Evolutionary conservation across 2,113 vertebrate species (phyloP).

Genomic region (Limanda limanda): DNA sequence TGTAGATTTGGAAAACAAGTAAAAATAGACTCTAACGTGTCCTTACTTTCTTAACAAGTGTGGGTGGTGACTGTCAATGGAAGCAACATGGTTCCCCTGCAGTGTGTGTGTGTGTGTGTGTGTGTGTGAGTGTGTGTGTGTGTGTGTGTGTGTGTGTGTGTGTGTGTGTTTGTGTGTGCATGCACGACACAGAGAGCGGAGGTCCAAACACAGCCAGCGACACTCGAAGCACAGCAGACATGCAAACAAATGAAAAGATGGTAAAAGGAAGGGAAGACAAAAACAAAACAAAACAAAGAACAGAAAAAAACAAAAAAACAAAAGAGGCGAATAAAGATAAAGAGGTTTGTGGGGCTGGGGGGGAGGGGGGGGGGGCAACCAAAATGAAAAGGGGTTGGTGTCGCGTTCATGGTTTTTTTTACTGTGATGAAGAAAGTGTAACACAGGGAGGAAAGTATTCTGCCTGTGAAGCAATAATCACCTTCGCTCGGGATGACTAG

Average conservation of each 20-base stretch:
- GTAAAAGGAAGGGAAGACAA: constrained; percentile 49
- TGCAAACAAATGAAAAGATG: constrained; percentile 80
- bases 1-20: too few species aligned
- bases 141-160: not conserved
- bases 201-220: constrained; percentile 73
- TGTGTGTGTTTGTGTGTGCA: constrained; percentile 25
- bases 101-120: constrained; percentile 18
- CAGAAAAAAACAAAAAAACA: constrained; percentile 1
- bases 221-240: constrained; percentile 76
- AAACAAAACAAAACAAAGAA: constrained; percentile 5
- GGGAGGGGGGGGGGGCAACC: constrained; percentile 42
- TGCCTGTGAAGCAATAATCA: constrained; percentile 90
- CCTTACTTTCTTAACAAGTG: too few species aligned
- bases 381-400: constrained; percentile 51
- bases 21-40: too few species aligned
- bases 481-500: constrained; percentile 97
- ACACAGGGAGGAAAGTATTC: constrained; percentile 78
- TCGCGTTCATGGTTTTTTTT: constrained; percentile 57
- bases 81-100: too few species aligned
- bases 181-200: constrained; percentile 48
- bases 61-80: too few species aligned
- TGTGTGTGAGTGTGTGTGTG: constrained; percentile 1
- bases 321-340: constrained; percentile 1
- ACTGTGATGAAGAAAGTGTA: constrained; percentile 58
- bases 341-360: constrained; percentile 5